Evolutionary conservation across 2,113 vertebrate species (phyloP).

Genomic region (Thamnophis sirtalis): DNA sequence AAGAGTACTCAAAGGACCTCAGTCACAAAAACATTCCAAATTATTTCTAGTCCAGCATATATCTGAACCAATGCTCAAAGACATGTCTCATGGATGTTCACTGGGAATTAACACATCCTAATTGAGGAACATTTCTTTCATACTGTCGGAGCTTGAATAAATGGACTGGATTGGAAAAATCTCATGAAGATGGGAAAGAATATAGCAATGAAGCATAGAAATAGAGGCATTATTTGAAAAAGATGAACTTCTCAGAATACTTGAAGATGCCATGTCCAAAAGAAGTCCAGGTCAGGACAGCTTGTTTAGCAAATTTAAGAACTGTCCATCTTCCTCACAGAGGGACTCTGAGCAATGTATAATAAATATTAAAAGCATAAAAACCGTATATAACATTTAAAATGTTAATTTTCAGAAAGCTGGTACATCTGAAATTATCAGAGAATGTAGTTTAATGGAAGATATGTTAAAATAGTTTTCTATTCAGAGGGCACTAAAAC

Average conservation of each 20-base stretch:
- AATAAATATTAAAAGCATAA: not conserved
- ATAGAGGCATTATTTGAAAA: not conserved
- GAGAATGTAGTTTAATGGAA: not conserved
- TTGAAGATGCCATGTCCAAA: not conserved
- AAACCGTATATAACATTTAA: not conserved
- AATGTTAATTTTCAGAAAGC: not conserved
- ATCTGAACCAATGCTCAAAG: not conserved
- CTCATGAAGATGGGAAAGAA: not conserved
- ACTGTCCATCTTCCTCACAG: not conserved
- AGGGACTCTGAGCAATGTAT: not conserved
- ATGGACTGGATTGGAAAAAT: not conserved
- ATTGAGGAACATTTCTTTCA: not conserved
- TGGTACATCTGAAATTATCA: not conserved
- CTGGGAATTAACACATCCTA: not conserved
- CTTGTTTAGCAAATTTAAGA: not conserved
- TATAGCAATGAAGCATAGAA: not conserved
- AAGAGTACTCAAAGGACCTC: not conserved
- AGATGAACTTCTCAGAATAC: not conserved
- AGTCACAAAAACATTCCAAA: not conserved
- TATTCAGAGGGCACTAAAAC: not conserved
- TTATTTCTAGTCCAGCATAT: not conserved
- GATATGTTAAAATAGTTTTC: not conserved
- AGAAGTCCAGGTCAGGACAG: not conserved
- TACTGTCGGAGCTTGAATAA: not conserved
- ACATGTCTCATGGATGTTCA: not conserved